A percentile compares a stretch with the other conserved stretches of the same genome.
phyloP scores from a whole-genome alignment of 2,113 vertebrate genomes.

The Hymenochirus boettgeri region DNA sequence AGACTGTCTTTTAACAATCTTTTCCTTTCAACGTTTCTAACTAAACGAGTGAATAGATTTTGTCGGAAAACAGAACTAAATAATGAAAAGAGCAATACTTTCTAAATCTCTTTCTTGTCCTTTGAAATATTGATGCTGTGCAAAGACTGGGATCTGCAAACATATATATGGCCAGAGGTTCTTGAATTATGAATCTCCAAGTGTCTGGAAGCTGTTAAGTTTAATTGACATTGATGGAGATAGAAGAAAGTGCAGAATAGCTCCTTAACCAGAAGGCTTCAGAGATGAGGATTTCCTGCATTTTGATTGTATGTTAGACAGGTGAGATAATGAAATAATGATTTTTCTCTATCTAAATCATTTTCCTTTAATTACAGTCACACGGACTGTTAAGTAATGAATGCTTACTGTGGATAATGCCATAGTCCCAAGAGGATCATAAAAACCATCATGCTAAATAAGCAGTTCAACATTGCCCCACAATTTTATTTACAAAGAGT shows the following conservation, averaged over 20 bases:
- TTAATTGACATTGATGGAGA: conserved; percentile 38
- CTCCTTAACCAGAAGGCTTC: conserved; percentile 20
- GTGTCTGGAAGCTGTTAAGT: conserved; percentile 26
- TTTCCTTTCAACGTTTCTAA: neutral
- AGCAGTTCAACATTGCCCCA: neutral
- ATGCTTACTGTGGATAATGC: neutral
- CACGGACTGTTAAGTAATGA: conserved; percentile 2
- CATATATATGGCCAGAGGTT: neutral
- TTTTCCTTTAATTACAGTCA: conserved; percentile 34
- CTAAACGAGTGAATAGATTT: too few species aligned
- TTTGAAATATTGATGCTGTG: too few species aligned
- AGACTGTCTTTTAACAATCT: too few species aligned
- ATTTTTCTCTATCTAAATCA: conserved; percentile 36
- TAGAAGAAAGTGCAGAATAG: conserved; percentile 1
- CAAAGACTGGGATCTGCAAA: too few species aligned
- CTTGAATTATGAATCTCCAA: conserved; percentile 33
- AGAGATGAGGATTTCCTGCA: conserved; percentile 8
- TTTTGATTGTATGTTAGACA: conserved; percentile 24
- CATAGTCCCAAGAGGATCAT: conserved; percentile 4
- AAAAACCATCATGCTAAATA: neutral
- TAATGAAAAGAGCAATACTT: too few species aligned
- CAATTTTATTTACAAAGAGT: neutral
- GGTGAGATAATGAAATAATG: conserved; percentile 41
- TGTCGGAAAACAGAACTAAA: too few species aligned
- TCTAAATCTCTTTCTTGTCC: too few species aligned